Evolutionary conservation across 2,797 vertebrate genomes (phyloP).

Genomic region (Decapterus maruadsi): DNA sequence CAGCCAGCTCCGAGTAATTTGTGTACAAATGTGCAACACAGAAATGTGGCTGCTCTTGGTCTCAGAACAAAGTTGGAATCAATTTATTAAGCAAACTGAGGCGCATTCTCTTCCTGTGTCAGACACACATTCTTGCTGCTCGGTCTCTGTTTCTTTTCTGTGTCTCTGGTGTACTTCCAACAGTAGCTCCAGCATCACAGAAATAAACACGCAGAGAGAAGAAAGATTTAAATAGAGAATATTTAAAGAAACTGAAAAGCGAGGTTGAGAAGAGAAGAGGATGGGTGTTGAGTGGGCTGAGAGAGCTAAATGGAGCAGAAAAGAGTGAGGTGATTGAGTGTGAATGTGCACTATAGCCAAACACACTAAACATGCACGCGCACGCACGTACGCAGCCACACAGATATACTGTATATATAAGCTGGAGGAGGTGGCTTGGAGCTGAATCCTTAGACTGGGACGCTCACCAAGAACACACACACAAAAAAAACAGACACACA

Average conservation of each 20-base stretch:
- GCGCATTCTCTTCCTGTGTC: conserved; percentile 36
- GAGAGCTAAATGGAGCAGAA: conserved; percentile 50
- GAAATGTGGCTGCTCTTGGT: conserved; percentile 33
- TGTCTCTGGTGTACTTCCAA: conserved; percentile 54
- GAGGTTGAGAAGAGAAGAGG: conserved; percentile 32
- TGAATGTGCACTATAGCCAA: conserved; percentile 32
- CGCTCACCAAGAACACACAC: conserved; percentile 18
- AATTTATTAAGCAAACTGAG: conserved; percentile 52
- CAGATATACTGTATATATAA: conserved; percentile 8
- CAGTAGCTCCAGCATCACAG: conserved; percentile 23
- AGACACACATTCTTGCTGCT: conserved; percentile 35
- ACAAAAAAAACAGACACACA: conserved; percentile 26
- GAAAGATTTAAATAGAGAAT: conserved; percentile 42
- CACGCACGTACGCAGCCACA: conserved; percentile 8
- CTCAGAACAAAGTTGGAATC: conserved; percentile 43
- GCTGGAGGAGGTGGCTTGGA: not conserved
- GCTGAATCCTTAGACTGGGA: conserved; percentile 30
- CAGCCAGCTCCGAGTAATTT: conserved; percentile 28
- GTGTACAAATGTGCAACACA: conserved; percentile 31
- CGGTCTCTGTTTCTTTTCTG: conserved; percentile 54
- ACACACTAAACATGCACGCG: conserved; percentile 1
- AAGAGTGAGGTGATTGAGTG: conserved; percentile 34
- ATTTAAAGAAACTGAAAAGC: conserved; percentile 37
- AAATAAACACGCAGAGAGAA: conserved; percentile 51
- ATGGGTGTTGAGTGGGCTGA: conserved; percentile 43